Percentiles rank a stretch among this genome's conserved stretches.
Evolutionary conservation across 2,113 vertebrate genomes (phyloP).

Genomic region (Crotalus tigris): DNA sequence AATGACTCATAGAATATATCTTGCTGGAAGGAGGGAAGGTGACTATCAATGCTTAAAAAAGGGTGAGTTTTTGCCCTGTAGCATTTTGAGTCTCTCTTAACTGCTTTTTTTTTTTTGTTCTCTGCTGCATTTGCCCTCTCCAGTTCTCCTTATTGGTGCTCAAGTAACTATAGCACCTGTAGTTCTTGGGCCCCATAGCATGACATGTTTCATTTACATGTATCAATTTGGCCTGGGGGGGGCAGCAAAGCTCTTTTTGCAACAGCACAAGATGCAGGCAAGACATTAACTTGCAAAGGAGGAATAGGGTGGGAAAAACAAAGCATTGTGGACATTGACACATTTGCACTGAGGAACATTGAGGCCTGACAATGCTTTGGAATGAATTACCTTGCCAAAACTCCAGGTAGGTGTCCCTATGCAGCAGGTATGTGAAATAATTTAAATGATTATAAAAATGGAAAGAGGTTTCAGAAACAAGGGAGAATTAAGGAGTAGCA

Average conservation of each 20-base stretch:
- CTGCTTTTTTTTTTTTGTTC: not conserved
- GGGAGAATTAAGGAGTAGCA: not conserved
- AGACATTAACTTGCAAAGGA: not conserved
- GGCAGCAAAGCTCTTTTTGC: not conserved
- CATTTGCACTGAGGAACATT: not conserved
- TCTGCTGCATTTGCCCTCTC: not conserved
- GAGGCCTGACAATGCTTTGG: not conserved
- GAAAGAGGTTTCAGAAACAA: not conserved
- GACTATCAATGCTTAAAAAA: not conserved
- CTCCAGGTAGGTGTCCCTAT: conserved; percentile 43
- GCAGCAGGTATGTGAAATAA: conserved; percentile 9
- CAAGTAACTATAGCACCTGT: not conserved
- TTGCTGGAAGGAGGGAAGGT: not conserved
- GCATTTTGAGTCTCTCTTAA: not conserved
- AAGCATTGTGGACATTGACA: not conserved
- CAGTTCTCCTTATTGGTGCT: not conserved
- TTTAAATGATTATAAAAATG: not conserved
- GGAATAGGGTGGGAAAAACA: not conserved
- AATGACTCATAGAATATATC: not conserved
- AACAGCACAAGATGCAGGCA: not conserved
- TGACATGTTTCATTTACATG: not conserved
- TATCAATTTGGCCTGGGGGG: not conserved
- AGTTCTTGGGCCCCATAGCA: not conserved
- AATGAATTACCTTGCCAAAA: conserved; percentile 52
- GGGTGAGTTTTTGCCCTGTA: not conserved